Conservation (phyloP, 2,888 invertebrate species). For the Hirtodrosophila trivittata region DNA sequence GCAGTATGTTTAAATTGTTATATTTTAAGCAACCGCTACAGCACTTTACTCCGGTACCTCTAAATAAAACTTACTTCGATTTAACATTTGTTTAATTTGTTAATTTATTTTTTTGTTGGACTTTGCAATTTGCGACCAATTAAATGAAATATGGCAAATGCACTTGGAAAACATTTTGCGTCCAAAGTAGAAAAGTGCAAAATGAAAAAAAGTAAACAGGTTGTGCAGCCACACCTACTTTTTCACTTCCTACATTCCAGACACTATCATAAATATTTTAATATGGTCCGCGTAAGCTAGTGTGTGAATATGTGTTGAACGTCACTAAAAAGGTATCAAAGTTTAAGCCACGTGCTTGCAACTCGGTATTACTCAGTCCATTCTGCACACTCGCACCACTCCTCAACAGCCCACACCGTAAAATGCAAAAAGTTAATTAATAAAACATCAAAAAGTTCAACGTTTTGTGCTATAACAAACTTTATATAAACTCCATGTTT, state of each 20-base stretch:
- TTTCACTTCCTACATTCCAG: constrained; percentile 3
- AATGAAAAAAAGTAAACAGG: too few relatives aligned
- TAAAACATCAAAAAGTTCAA: constrained; percentile 79
- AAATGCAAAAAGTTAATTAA: constrained; percentile 77
- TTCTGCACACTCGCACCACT: background rate
- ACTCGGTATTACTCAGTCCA: constrained; percentile 12
- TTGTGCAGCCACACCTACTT: background rate
- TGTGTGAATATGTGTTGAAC: constrained; percentile 54
- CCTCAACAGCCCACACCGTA: constrained; percentile 14
- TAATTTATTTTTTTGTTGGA: constrained; percentile 32
- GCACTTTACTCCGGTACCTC: constrained; percentile 9
- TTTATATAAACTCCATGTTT: constrained; percentile 77
- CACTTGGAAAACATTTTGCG: constrained; percentile 59
- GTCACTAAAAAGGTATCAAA: constrained; percentile 77
- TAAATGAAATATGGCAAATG: constrained; percentile 70
- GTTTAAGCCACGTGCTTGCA: constrained; percentile 72
- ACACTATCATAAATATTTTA: constrained; percentile 68
- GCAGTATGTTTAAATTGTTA: constrained; percentile 41
- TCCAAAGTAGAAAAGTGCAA: constrained; percentile 35
- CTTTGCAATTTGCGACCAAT: constrained; percentile 72
- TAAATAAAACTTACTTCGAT: constrained; percentile 43
- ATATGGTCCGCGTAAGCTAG: constrained; percentile 61
- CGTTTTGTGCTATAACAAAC: constrained; percentile 74
- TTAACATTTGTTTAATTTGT: constrained; percentile 12
- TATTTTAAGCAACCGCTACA: constrained; percentile 7